Percentiles rank a stretch among this genome's conserved stretches.
Conservation (phyloP, 2,888 invertebrate species). For the Lypha dubia region DNA sequence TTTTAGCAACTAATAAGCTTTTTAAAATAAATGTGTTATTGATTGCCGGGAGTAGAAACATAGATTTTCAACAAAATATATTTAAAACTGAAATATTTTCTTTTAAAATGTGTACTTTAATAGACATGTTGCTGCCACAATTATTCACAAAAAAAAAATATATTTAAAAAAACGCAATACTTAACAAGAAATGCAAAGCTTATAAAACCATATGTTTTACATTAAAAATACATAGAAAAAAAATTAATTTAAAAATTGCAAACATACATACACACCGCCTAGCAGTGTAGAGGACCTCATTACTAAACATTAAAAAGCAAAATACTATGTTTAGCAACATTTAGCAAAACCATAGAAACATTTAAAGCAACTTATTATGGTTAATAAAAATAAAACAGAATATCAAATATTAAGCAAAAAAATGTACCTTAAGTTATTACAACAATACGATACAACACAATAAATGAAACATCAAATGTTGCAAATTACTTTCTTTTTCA, state of each 20-base stretch:
- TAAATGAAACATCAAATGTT: constrained; percentile 67
- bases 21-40: no score
- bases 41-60: no score
- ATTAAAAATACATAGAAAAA: constrained; percentile 12
- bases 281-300: constrained; percentile 69
- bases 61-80: neutral
- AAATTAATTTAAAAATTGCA: constrained; percentile 20
- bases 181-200: constrained; percentile 60
- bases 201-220: constrained; percentile 51
- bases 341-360: constrained; percentile 28
- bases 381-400: constrained; percentile 29
- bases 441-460: constrained; percentile 57
- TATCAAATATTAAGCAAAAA: constrained; percentile 48
- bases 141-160: constrained; percentile 20
- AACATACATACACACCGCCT: constrained; percentile 60
- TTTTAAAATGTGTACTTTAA: neutral
- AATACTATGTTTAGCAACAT: constrained; percentile 60
- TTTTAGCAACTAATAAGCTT: no score
- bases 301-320: constrained; percentile 52
- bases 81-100: neutral
- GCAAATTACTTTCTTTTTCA: constrained; percentile 38
- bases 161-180: constrained; percentile 40
- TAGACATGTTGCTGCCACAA: constrained; percentile 57
- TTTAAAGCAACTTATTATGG: constrained; percentile 18
- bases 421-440: constrained; percentile 70